Evolutionary conservation across 2,888 invertebrate genomes (phyloP).

Genomic region (Coelinius sp.): DNA sequence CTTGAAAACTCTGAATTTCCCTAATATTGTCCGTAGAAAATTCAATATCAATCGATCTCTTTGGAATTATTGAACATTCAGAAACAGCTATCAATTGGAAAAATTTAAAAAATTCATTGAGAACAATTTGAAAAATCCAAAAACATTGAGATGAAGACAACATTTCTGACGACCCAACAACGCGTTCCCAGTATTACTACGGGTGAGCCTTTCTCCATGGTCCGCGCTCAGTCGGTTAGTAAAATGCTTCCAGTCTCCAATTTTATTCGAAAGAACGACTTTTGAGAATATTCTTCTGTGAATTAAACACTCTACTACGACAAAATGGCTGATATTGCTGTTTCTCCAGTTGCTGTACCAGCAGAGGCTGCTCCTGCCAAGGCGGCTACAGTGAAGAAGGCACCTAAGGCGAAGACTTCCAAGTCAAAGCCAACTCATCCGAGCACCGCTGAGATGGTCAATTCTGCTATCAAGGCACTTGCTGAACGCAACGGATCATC

Average conservation of each 20-base stretch:
- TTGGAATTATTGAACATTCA: background rate
- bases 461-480: slow-evolving; percentile 72
- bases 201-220: slow-evolving; percentile 36
- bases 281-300: background rate
- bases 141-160: background rate
- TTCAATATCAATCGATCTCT: background rate
- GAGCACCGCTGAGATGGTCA: slow-evolving; percentile 74
- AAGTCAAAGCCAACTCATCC: slow-evolving; percentile 71
- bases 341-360: slow-evolving; percentile 10
- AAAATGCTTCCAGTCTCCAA: background rate
- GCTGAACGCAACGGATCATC: slow-evolving; percentile 73
- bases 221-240: slow-evolving; percentile 46
- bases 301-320: background rate
- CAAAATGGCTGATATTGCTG: slow-evolving; percentile 34
- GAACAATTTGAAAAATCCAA: background rate
- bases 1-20: background rate
- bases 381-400: background rate
- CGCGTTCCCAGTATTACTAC: background rate
- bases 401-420: slow-evolving; percentile 23
- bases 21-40: background rate
- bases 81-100: background rate
- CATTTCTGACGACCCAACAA: background rate
- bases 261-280: background rate
- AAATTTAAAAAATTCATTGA: background rate
- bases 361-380: background rate